These are phyloP conservation scores for Troides aeacus DNA, from an alignment of 2,888 invertebrate species.

Conservation along the genomic window DNA sequence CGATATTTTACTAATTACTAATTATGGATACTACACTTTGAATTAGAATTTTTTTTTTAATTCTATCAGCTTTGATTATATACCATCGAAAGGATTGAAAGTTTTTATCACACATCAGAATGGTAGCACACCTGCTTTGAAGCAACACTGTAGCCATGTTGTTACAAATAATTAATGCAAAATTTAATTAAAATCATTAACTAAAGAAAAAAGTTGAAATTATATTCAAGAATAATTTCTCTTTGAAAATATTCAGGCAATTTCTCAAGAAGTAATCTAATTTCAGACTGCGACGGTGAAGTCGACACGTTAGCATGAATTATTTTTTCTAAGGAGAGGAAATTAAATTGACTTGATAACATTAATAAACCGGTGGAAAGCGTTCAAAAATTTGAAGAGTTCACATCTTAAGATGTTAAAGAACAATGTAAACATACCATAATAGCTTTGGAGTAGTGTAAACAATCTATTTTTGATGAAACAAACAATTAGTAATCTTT, in stretches of 20 bases:
- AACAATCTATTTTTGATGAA: no score
- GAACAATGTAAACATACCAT: no score
- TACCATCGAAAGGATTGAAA: no score
- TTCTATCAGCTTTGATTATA: no score
- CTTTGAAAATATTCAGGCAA: constrained; percentile 1
- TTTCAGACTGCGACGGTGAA: neutral
- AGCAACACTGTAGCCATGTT: no score
- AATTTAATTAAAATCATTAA: neutral
- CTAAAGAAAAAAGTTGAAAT: neutral
- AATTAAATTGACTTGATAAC: neutral
- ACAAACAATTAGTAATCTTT: no score
- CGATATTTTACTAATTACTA: no score
- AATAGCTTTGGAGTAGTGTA: no score
- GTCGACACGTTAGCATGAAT: constrained; percentile 9
- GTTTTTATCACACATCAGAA: no score
- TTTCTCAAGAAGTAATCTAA: constrained; percentile 7
- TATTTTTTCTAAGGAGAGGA: neutral
- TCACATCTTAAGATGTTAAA: neutral
- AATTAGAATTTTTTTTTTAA: no score
- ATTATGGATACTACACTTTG: no score
- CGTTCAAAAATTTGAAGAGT: neutral
- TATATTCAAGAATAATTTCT: neutral
- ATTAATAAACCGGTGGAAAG: neutral
- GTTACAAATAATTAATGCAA: neutral
- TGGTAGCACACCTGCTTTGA: no score